Evolutionary conservation across 2,797 vertebrate species (phyloP).

Genomic region (Limnodromus scolopaceus): DNA sequence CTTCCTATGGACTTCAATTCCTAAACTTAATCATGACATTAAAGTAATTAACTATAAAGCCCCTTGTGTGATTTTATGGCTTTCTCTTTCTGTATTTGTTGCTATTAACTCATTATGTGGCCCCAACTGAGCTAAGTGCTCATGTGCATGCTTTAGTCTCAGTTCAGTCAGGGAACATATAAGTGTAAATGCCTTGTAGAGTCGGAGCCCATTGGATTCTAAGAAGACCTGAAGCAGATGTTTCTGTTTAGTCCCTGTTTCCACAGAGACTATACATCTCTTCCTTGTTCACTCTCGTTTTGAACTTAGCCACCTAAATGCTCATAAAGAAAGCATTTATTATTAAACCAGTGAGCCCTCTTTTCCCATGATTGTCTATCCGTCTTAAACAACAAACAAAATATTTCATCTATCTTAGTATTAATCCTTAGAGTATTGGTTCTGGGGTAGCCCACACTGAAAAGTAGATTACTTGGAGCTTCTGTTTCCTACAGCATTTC

Average conservation of each 20-base stretch:
- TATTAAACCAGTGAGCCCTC: neutral
- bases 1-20: neutral
- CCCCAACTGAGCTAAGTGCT: neutral
- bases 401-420: neutral
- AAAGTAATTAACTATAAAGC: neutral
- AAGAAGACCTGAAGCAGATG: neutral
- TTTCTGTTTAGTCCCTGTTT: slow-evolving; percentile 7
- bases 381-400: neutral
- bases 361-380: neutral
- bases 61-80: neutral
- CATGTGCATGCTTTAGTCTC: neutral
- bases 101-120: neutral
- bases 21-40: neutral
- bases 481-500: neutral
- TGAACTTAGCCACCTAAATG: neutral
- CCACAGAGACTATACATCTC: neutral
- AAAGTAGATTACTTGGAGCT: neutral
- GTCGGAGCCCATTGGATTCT: neutral
- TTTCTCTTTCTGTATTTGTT: neutral
- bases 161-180: neutral
- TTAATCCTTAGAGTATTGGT: neutral
- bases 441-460: neutral
- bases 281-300: slow-evolving; percentile 5
- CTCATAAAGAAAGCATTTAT: neutral
- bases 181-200: neutral